phyloP scores from a whole-genome alignment of 2,888 invertebrate genomes.

The Caenorhabditis uteleia region DNA sequence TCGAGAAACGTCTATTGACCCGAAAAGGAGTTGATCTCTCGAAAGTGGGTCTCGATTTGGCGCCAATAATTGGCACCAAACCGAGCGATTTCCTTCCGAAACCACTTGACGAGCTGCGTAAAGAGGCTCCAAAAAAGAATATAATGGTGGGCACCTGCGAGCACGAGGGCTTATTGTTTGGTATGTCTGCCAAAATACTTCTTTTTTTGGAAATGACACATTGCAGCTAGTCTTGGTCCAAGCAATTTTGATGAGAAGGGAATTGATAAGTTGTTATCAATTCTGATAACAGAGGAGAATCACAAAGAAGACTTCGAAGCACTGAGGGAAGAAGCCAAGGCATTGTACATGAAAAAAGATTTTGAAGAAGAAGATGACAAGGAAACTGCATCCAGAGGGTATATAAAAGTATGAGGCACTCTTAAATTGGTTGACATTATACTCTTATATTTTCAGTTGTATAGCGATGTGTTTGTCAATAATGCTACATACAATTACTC shows the following conservation, averaged over 20 bases:
- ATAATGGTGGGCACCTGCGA: constrained; percentile 58
- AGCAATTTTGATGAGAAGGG: constrained; percentile 54
- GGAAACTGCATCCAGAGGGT: constrained; percentile 50
- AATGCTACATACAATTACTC: constrained; percentile 51
- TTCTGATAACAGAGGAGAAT: constrained; percentile 57
- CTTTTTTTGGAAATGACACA: background rate
- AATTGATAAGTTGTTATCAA: constrained; percentile 54
- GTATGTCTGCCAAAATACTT: constrained; percentile 22
- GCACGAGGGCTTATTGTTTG: constrained; percentile 54
- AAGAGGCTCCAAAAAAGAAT: constrained; percentile 56
- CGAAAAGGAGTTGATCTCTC: constrained; percentile 56
- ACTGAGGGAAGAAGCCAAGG: constrained; percentile 52
- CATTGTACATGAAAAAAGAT: constrained; percentile 49
- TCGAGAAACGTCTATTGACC: constrained; percentile 48
- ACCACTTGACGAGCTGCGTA: constrained; percentile 46
- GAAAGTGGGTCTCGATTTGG: constrained; percentile 53
- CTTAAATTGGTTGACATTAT: background rate
- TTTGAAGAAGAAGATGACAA: constrained; percentile 52
- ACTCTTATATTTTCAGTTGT: constrained; percentile 46
- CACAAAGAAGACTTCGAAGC: constrained; percentile 48
- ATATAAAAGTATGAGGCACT: constrained; percentile 44
- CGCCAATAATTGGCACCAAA: constrained; percentile 45
- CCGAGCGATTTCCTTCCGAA: constrained; percentile 57
- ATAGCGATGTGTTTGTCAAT: constrained; percentile 57
- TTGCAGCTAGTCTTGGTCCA: constrained; percentile 52